These are phyloP conservation scores for Gallinago jamesoni DNA, from an alignment of 2,113 vertebrate species.

Conservation along the genomic window DNA sequence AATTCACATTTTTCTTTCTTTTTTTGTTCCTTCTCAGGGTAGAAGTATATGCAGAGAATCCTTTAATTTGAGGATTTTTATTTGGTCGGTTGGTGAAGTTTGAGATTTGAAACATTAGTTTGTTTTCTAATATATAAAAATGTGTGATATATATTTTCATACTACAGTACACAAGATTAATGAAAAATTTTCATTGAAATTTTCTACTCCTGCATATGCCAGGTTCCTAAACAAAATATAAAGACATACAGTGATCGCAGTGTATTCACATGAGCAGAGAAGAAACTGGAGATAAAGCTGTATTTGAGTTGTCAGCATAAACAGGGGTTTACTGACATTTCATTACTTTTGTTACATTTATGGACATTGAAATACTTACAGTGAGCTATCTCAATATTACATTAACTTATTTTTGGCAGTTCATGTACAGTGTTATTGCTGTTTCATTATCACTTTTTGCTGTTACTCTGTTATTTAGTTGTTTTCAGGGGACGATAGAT, in stretches of 20 bases:
- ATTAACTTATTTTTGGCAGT: not conserved
- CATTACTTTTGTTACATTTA: not conserved
- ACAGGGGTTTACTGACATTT: not conserved
- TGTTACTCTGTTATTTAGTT: not conserved
- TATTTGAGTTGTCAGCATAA: not conserved
- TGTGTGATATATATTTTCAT: not conserved
- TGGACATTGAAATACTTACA: not conserved
- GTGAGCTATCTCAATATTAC: not conserved
- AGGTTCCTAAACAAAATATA: not conserved
- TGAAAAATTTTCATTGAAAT: not conserved
- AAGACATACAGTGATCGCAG: not conserved
- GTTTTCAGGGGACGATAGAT: not conserved
- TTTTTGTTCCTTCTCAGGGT: not conserved
- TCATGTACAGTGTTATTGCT: not conserved
- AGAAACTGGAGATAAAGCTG: not conserved
- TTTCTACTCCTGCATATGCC: not conserved
- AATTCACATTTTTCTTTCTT: not conserved
- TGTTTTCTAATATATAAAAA: not conserved
- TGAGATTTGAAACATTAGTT: not conserved
- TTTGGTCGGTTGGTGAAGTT: not conserved
- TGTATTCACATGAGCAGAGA: not conserved
- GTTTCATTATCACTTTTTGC: not conserved
- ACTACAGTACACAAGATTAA: not conserved
- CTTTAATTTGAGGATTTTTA: not conserved
- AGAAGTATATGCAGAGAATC: not conserved